Base-by-base conservation (phyloP, 2,888 invertebrate species). In the Drosophila buzzatii region DNA sequence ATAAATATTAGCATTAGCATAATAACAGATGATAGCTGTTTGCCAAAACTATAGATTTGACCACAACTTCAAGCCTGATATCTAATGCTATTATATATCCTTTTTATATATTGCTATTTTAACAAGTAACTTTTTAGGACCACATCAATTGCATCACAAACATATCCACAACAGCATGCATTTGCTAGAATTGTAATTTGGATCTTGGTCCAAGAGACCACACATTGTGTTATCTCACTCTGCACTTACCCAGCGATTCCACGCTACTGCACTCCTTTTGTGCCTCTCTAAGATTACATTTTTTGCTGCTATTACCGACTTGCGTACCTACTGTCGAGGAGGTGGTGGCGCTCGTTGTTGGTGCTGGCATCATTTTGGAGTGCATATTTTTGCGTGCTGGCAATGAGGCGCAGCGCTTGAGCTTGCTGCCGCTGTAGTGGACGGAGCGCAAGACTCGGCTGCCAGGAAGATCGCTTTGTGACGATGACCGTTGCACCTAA, bases 381-480 rank as follows among this genome's bases (percentile, higher is more conserved):
- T 88, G 90, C 16, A 87, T 77, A 55, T 85, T 91, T 59, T 90
- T 91, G 67, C 93, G 92, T 3, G 94, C 94, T 5, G 95, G 94
- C 51, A 95, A 91, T 4, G 95, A 95, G 6, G 94, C 94, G 79
- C 95, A 95, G 41, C 95, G 92, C 84, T 95, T 94, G 12, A 95
- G 85, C 87, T 94, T 94, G 27, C 93, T 94, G 78, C 91, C 91
- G 9, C 93, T 94, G 41, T 77, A 76, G 37, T 84, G 76, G 27
- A 80, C 75, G 20, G 90, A 87, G 9, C 91, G 89, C 37, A 94
- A 90, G 78, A 94, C 93, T 70, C 94, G 94, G 35, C 92, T 93
- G 63, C 93, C 93, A 16, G 93, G 92, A n/a, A 94, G 94, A 85
- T 95, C 94, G 74, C 93, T 93, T 79, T 94, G 94, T 0, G 94